These are phyloP conservation scores for Odontesthes bonariensis DNA, from an alignment of 2,113 vertebrate genomes.

Conservation along the genomic window DNA sequence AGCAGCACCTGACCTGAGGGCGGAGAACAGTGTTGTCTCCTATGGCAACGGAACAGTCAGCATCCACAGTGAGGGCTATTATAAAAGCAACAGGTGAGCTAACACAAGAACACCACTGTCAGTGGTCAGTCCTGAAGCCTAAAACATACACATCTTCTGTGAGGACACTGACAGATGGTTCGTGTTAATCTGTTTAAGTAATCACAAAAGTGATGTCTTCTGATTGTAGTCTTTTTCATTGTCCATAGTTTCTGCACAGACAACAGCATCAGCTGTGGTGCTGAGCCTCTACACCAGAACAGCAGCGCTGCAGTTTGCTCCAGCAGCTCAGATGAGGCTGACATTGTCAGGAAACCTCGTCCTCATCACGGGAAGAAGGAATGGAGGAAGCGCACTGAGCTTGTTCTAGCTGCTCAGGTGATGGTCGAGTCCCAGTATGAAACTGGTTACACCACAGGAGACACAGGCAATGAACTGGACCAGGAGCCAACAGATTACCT, in stretches of 20 bases:
- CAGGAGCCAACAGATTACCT: slow-evolving; percentile 69
- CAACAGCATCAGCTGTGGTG: slow-evolving; percentile 11
- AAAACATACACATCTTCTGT: neutral
- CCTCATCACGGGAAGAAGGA: slow-evolving; percentile 36
- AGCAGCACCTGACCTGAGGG: slow-evolving; percentile 64
- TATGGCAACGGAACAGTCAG: slow-evolving; percentile 60
- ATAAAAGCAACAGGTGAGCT: slow-evolving; percentile 75
- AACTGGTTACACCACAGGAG: slow-evolving; percentile 86
- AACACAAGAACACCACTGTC: neutral
- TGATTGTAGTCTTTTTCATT: slow-evolving; percentile 1
- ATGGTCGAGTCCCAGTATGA: slow-evolving; percentile 82
- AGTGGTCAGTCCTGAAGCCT: neutral
- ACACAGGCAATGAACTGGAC: slow-evolving; percentile 82
- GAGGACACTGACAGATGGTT: no score
- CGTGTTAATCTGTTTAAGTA: no score
- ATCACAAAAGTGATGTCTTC: neutral
- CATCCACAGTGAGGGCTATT: slow-evolving; percentile 59
- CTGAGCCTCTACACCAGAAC: slow-evolving; percentile 55
- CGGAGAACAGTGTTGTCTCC: slow-evolving; percentile 65
- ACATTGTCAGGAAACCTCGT: slow-evolving; percentile 49
- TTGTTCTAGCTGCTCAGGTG: slow-evolving; percentile 45
- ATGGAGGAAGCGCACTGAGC: slow-evolving; percentile 16
- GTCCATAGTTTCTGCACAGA: slow-evolving; percentile 34
- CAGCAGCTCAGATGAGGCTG: slow-evolving; percentile 74
- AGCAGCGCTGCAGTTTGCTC: slow-evolving; percentile 28